Evolutionary conservation across 2,797 vertebrate genomes (phyloP).

Genomic region (Eupleurogrammus muticus): DNA sequence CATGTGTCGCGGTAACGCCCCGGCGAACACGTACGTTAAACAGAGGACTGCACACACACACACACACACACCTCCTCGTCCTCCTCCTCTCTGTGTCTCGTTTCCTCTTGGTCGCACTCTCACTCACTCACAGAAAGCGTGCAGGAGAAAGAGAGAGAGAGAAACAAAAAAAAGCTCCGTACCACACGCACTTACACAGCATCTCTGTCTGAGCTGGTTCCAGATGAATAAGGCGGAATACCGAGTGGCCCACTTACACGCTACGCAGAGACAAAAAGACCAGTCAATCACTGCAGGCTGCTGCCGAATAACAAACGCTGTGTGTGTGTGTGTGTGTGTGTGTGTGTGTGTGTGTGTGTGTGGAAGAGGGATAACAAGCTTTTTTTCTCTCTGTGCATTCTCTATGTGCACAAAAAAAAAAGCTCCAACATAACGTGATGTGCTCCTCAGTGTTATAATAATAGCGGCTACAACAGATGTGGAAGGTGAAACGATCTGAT

Average conservation of each 20-base stretch:
- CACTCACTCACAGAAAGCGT: conserved; percentile 36
- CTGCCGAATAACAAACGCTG: conserved; percentile 75
- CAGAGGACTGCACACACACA: conserved; percentile 42
- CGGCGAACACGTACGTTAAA: conserved; percentile 34
- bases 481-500: background rate
- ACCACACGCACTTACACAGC: conserved; percentile 66
- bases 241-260: conserved; percentile 81
- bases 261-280: conserved; percentile 79
- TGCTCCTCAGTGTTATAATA: conserved; percentile 2
- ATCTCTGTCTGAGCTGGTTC: conserved; percentile 74
- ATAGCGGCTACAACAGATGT: background rate
- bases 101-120: conserved; percentile 36
- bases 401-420: conserved; percentile 18
- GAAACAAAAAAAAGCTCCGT: conserved; percentile 65
- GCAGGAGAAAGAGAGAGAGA: conserved; percentile 24
- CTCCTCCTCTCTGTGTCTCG: conserved; percentile 9
- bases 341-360: conserved; percentile 15
- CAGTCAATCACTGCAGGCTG: conserved; percentile 80
- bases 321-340: conserved; percentile 41
- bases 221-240: conserved; percentile 81
- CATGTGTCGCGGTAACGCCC: conserved; percentile 51
- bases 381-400: conserved; percentile 33
- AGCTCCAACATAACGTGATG: conserved; percentile 9
- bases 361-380: conserved; percentile 17
- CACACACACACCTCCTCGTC: conserved; percentile 19